Percentiles rank a stretch among this genome's conserved stretches.
These are phyloP conservation scores for Passer domesticus DNA, from an alignment of 2,113 vertebrate species.

Conservation along the genomic window DNA sequence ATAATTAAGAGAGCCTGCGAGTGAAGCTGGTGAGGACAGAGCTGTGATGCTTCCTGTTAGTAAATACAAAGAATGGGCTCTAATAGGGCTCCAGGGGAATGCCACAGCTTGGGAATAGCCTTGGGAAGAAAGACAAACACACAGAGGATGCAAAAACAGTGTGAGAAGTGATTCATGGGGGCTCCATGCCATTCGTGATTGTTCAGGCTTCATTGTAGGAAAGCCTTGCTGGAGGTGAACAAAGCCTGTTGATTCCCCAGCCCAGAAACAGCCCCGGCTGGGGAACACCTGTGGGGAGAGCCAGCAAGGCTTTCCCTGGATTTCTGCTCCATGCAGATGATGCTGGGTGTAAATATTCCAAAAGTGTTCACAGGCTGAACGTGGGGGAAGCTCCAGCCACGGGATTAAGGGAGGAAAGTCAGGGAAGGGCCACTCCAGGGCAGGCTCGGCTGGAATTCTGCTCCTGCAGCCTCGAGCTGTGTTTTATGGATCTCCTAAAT, in stretches of 20 bases:
- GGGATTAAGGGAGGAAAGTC: neutral
- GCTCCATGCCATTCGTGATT: slow-evolving; percentile 9
- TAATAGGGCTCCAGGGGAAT: slow-evolving; percentile 74
- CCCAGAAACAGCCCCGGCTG: neutral
- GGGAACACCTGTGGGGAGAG: slow-evolving; percentile 6
- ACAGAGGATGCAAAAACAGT: slow-evolving; percentile 46
- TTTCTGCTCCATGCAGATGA: neutral
- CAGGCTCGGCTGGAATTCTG: neutral
- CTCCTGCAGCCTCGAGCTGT: neutral
- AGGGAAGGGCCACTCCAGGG: neutral
- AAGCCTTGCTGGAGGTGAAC: neutral
- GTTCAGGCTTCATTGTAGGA: slow-evolving; percentile 30
- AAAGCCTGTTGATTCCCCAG: slow-evolving; percentile 14
- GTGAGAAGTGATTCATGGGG: slow-evolving; percentile 53
- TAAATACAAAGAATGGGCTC: slow-evolving; percentile 66
- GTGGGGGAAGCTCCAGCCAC: neutral
- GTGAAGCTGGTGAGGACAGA: slow-evolving; percentile 45
- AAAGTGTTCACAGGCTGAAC: accelerated
- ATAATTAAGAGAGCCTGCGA: slow-evolving; percentile 45
- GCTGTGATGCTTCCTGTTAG: slow-evolving; percentile 69
- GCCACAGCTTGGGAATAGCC: slow-evolving; percentile 56
- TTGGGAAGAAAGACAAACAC: slow-evolving; percentile 51
- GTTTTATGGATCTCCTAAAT: neutral
- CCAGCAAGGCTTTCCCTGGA: neutral
- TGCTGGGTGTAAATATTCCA: accelerated